These are phyloP conservation scores for Vanessa cardui DNA, from an alignment of 2,888 invertebrate genomes.

Conservation along the genomic window DNA sequence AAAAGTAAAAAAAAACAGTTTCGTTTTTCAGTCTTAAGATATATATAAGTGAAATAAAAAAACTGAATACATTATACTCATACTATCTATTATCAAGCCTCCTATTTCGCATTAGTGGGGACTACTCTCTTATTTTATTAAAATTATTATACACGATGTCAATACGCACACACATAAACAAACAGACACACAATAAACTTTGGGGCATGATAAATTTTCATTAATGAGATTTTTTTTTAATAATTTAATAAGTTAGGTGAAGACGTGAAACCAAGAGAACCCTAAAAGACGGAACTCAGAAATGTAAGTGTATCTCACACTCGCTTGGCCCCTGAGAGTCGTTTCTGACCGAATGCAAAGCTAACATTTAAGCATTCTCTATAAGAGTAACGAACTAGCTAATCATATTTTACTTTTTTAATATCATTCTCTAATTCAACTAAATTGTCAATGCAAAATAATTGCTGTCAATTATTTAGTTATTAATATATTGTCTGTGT, in stretches of 20 bases:
- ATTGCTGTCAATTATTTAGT: background rate
- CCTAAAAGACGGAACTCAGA: constrained; percentile 41
- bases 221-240: background rate
- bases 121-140: too few species aligned
- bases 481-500: too few species aligned
- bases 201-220: too few species aligned
- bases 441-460: background rate
- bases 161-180: too few species aligned
- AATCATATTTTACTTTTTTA: constrained; percentile 3
- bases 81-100: too few species aligned
- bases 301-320: constrained; percentile 38
- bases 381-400: constrained; percentile 11
- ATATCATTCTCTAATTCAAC: background rate
- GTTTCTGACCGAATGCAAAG: constrained; percentile 36
- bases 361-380: constrained; percentile 24
- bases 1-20: too few species aligned
- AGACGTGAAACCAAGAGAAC: constrained; percentile 18
- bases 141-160: too few species aligned
- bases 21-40: too few species aligned
- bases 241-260: background rate
- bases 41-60: too few species aligned
- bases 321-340: constrained; percentile 45
- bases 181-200: too few species aligned
- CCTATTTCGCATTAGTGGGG: too few species aligned
- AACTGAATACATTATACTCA: too few species aligned